Base-by-base conservation (phyloP, 2,113 vertebrate species). In the Cyanoderma ruficeps region DNA sequence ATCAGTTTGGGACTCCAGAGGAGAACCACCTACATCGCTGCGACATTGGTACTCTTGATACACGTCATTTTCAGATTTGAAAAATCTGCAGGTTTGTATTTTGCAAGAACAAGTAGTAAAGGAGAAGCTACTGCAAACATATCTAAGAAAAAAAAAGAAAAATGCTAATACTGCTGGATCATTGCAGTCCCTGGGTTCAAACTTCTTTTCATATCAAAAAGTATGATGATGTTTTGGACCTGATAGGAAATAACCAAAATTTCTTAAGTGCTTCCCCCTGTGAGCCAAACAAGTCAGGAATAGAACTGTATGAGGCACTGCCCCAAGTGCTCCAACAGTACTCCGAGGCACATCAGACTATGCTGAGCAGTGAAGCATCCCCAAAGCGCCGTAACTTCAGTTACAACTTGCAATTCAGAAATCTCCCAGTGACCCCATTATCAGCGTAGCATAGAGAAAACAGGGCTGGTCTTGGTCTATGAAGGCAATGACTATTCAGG, bases 351-450 rank as follows among this genome's bases (percentile, higher is more conserved):
- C 94, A 92, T 60, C 88, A 80, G 88, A 81, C 85, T 92, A 68
- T 75, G 83, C 76, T 30, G 68, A 90, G 92, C 94, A 92, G 72
- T 0, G 12, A 93, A 81, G 92, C 88, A 53, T 90, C 92, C 92
- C 94, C 50, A 85, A 88, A 96, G 92, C n/a, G 0, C 90, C 49
- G 0, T 81, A 96, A 94, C 92, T 96, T 94, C 18, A 2, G 89
- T 94, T 88, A 81, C 76, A 93, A 88, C 56, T 67, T 53, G 46
- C 9, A 95, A 86, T 93, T 94, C 79, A 93, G 92, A 78, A 88
- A 94, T 96, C 85, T 97, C 94, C 93, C 93, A 89, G 79, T 93
- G 94, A 97, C 92, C 90, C 85, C 93, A 96, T 95, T 94, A 96
- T 75, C 90, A 93, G 79, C 0, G 2, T 81, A 87, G 85, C 92